Evolutionary conservation across 2,113 vertebrate species (phyloP).

Genomic region (Cephalopholis sonnerati): DNA sequence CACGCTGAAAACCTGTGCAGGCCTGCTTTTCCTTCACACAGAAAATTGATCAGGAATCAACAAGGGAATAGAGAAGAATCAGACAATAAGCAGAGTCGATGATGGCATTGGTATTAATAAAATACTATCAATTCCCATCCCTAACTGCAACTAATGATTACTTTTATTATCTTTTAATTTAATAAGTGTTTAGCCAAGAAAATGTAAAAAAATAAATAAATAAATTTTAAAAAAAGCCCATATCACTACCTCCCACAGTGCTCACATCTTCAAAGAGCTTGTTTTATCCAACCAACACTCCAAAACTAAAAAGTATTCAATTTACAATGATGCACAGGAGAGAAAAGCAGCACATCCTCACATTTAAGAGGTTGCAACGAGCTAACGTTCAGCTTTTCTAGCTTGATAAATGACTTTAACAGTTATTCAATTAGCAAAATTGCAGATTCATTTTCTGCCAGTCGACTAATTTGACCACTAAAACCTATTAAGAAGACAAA

Average conservation of each 20-base stretch:
- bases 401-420: background rate
- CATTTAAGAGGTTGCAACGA: background rate
- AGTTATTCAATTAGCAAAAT: slow-evolving; percentile 12
- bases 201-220: background rate
- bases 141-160: background rate
- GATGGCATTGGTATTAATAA: too few species aligned
- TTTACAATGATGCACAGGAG: background rate
- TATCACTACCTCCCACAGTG: background rate
- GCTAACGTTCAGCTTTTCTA: background rate
- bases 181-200: background rate
- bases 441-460: slow-evolving; percentile 2
- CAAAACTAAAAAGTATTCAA: background rate
- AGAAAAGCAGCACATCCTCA: background rate
- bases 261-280: background rate
- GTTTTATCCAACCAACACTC: background rate
- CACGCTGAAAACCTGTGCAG: too few species aligned
- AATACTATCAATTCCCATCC: too few species aligned
- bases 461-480: background rate
- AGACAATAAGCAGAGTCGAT: too few species aligned
- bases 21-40: too few species aligned
- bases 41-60: too few species aligned
- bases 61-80: too few species aligned
- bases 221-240: background rate
- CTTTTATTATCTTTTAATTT: background rate
- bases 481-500: slow-evolving; percentile 28